Evolutionary conservation across 2,113 vertebrate species (phyloP).

Genomic region (Tragelaphus strepsiceros): DNA sequence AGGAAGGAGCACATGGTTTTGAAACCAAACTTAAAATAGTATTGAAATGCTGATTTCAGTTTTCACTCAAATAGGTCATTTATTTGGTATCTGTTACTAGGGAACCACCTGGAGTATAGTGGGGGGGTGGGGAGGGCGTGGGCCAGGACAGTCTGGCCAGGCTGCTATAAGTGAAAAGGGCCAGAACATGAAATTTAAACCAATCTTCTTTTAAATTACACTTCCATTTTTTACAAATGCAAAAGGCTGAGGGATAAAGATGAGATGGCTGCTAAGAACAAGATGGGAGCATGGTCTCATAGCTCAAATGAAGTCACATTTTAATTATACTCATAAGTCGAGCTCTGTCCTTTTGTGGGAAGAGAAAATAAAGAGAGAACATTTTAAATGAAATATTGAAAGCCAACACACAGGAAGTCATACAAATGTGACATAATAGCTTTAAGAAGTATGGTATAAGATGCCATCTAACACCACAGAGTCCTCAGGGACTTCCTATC

Average conservation of each 20-base stretch:
- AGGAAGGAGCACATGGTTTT: slow-evolving; percentile 32
- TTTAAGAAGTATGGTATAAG: background rate
- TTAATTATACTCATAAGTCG: background rate
- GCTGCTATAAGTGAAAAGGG: background rate
- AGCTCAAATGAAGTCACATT: background rate
- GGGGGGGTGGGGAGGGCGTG: background rate
- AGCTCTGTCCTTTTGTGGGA: slow-evolving; percentile 2
- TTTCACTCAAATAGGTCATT: slow-evolving; percentile 25
- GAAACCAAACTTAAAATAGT: slow-evolving; percentile 45
- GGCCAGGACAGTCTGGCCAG: background rate
- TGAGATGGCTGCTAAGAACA: background rate
- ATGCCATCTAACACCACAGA: background rate
- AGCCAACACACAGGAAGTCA: slow-evolving; percentile 36
- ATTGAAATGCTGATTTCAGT: slow-evolving; percentile 36
- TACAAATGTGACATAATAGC: slow-evolving; percentile 41
- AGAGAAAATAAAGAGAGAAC: background rate
- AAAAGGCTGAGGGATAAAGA: background rate
- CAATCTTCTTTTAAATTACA: slow-evolving; percentile 1
- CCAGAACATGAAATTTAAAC: background rate
- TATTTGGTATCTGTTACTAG: background rate
- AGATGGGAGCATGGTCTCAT: background rate
- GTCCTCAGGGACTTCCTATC: background rate
- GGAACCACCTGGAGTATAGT: background rate
- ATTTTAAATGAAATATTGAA: slow-evolving; percentile 50
- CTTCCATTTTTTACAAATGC: background rate